phyloP scores from a whole-genome alignment of 1,140 invertebrate genomes.

The Zaprionus nigranus region DNA sequence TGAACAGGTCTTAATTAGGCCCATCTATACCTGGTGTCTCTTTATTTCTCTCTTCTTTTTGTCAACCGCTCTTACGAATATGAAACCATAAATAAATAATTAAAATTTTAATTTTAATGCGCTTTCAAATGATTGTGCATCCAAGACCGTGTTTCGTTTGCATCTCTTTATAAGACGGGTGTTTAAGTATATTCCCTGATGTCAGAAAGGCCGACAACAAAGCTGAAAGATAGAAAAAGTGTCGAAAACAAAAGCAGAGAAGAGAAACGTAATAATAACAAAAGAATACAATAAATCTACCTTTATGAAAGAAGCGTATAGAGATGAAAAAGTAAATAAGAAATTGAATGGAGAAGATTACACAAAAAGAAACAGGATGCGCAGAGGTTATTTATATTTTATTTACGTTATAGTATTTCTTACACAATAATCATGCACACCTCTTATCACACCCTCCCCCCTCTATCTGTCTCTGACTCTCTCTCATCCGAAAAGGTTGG shows the following conservation, averaged over 20 bases:
- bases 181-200: neutral
- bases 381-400: constrained; percentile 1
- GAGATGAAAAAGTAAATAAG: neutral
- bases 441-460: constrained; percentile 16
- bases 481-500: constrained; percentile 37
- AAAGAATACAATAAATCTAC: constrained; percentile 8
- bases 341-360: neutral
- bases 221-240: constrained; percentile 2
- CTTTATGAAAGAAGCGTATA: neutral
- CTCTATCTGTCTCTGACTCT: constrained; percentile 8
- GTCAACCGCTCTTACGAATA: neutral
- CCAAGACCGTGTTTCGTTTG: neutral
- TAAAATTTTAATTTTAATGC: constrained; percentile 25
- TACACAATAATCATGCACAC: neutral
- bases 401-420: neutral
- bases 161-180: neutral
- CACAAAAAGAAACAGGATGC: neutral
- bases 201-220: constrained; percentile 10
- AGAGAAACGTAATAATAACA: constrained; percentile 4
- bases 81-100: constrained; percentile 32
- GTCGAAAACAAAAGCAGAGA: neutral
- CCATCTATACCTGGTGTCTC: neutral
- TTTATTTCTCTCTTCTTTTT: neutral
- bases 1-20: neutral
- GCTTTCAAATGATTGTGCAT: constrained; percentile 25